Percentiles rank a stretch among this genome's conserved stretches.
Evolutionary conservation across 2,888 invertebrate genomes (phyloP).

Genomic region (Teinopalpus imperialis): DNA sequence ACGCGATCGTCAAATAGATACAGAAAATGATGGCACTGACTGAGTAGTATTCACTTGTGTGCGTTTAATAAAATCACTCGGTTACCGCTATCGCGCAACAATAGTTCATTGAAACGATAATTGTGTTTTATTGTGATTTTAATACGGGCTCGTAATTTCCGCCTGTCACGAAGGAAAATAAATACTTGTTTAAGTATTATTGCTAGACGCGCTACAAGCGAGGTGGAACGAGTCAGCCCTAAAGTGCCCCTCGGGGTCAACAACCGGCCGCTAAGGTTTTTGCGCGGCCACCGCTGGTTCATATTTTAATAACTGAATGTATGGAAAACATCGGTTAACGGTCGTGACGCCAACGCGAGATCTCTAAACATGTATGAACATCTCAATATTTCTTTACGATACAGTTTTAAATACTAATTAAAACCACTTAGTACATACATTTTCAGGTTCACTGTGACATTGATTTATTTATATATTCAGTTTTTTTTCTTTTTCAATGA

Average conservation of each 20-base stretch:
- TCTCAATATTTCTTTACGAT: too few species aligned
- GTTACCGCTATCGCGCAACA: constrained; percentile 26
- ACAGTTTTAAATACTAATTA: too few species aligned
- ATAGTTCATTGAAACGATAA: constrained; percentile 29
- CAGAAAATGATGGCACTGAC: constrained; percentile 3
- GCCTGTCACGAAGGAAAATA: constrained; percentile 44
- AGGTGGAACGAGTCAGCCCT: constrained; percentile 72
- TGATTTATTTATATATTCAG: too few species aligned
- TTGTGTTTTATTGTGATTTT: constrained; percentile 30
- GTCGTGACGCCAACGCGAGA: constrained; percentile 11
- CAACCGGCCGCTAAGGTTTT: constrained; percentile 74
- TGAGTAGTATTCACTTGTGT: constrained; percentile 10
- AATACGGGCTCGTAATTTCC: constrained; percentile 34
- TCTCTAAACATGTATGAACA: constrained; percentile 1
- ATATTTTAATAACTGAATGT: constrained; percentile 76
- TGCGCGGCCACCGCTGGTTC: constrained; percentile 68
- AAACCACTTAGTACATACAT: too few species aligned
- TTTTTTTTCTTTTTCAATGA: too few species aligned
- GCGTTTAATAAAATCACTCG: constrained; percentile 17
- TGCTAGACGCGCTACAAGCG: constrained; percentile 52
- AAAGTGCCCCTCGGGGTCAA: constrained; percentile 76
- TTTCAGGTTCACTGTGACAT: too few species aligned
- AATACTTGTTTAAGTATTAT: constrained; percentile 46
- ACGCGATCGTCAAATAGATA: constrained; percentile 1
- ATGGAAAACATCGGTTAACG: constrained; percentile 62